Percentiles rank a stretch among this genome's conserved stretches.
Evolutionary conservation across 2,888 invertebrate genomes (phyloP).

Genomic region (Pantelozetes paolii): DNA sequence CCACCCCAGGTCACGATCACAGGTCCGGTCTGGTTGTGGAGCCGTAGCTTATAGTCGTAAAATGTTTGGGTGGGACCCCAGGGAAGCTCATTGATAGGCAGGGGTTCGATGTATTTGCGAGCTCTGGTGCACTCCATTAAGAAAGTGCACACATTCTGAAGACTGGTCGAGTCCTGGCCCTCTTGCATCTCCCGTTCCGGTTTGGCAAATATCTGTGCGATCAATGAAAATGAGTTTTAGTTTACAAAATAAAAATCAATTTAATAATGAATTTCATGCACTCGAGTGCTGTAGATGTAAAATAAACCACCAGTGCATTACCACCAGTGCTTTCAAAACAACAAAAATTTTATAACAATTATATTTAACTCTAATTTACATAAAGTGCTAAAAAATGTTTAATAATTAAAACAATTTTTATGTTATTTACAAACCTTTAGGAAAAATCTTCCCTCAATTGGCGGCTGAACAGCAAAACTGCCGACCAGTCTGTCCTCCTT

Average conservation of each 20-base stretch:
- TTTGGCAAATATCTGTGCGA: slow-evolving; percentile 49
- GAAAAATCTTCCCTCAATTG: slow-evolving; percentile 53
- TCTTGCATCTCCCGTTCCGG: slow-evolving; percentile 49
- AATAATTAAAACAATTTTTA: too few species aligned
- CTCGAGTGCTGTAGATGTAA: too few species aligned
- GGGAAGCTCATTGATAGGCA: slow-evolving; percentile 49
- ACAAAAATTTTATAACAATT: too few species aligned
- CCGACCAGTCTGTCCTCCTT: slow-evolving; percentile 49
- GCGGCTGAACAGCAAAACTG: slow-evolving; percentile 53
- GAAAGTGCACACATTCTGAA: slow-evolving; percentile 50
- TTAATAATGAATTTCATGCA: too few species aligned
- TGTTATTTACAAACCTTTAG: slow-evolving; percentile 51
- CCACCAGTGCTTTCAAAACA: too few species aligned
- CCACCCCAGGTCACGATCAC: slow-evolving; percentile 50
- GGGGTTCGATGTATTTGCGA: slow-evolving; percentile 47
- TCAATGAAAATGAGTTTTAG: not conserved
- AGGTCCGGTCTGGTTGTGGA: slow-evolving; percentile 49
- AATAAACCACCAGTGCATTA: too few species aligned
- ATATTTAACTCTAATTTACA: too few species aligned
- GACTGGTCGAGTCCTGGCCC: slow-evolving; percentile 44
- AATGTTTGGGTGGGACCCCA: slow-evolving; percentile 51
- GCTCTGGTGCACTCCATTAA: slow-evolving; percentile 49
- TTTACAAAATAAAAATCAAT: too few species aligned
- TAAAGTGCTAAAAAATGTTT: too few species aligned
- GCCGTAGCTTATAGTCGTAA: slow-evolving; percentile 49